Percentiles rank a stretch among this genome's conserved stretches.
Evolutionary conservation across 2,113 vertebrate species (phyloP).

Genomic region (Progne subis): DNA sequence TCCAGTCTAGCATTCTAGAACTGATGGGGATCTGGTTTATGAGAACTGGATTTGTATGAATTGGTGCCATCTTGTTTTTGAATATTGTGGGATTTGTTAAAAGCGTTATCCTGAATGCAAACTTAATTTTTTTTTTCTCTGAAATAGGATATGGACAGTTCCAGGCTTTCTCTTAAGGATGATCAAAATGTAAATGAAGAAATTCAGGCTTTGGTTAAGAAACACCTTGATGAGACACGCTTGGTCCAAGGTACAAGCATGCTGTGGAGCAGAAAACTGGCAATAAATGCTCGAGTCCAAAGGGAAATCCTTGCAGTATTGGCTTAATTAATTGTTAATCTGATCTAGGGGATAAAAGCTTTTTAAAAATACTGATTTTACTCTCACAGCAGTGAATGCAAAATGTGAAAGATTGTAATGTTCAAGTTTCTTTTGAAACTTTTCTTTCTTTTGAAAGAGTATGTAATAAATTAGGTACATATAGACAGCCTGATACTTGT

Average conservation of each 20-base stretch:
- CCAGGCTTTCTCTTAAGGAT: conserved; percentile 76
- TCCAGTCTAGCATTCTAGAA: neutral
- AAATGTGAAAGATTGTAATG: neutral
- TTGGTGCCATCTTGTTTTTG: neutral
- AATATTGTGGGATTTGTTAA: neutral
- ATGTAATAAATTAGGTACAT: neutral
- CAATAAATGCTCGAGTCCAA: neutral
- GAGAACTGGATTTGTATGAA: neutral
- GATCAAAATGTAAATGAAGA: conserved; percentile 78
- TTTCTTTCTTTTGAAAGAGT: neutral
- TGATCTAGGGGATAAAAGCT: neutral
- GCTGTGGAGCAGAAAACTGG: neutral
- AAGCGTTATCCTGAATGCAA: neutral
- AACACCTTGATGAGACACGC: conserved; percentile 78
- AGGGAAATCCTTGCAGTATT: neutral
- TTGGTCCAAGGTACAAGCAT: conserved; percentile 74
- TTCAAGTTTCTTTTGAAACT: neutral
- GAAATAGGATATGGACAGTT: conserved; percentile 74
- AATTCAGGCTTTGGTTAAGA: conserved; percentile 79
- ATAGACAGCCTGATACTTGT: neutral
- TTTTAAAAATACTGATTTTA: neutral
- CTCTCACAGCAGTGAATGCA: neutral
- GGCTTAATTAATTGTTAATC: neutral
- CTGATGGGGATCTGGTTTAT: neutral
- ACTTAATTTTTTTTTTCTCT: neutral